Evolutionary conservation across 2,888 invertebrate genomes (phyloP), one percentile per base, ranked within the genome.

Genomic region (Helicoverpa assulta): DNA sequence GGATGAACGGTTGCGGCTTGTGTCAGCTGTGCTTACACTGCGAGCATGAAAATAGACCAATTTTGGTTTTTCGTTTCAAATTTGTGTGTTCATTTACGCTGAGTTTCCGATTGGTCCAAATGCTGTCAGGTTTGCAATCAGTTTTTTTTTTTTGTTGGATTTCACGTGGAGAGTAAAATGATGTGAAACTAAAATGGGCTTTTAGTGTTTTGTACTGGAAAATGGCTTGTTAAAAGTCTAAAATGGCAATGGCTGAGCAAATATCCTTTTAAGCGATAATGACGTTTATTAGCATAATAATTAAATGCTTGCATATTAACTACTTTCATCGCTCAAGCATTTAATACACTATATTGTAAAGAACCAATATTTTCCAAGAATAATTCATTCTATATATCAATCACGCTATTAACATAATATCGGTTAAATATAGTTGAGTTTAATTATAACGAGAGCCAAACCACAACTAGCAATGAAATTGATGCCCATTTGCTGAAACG

Each of bases 41-140:
- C 67, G 58, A 56, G 71, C 65, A 56, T 50, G 75, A 80, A 82
- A 78, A 82, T 82, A 75, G 80, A 73, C 82, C 80, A 66, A 82
- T 81, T 81, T 77, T 60, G 71, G 81, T 81, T 81, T 82, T 81
- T 81, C 81, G 47, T 80, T 77, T 72, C 59, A 66, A 76, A 79
- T 77, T 77, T 70, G 72, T 76, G 67, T 74, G 70, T 70, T 82
- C 74, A 75, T 81, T 81, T 78, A 70, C 67, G 59, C 81, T 56
- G 80, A 50, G 58, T 29, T 75, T 77, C 70, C 64, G 75, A 70
- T 70, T 78, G 64, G 63, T 12, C 58, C 29, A 63, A 70, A 75
- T 78, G 55, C 67, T 75, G 76, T 71, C 71, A 71, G 21, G 79
- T 64, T 62, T 75, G 58, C 75, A 78, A 78, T 79, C 10, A 75